Conservation (phyloP, 2,797 vertebrate species). For the Acanthurus leucopareius region DNA sequence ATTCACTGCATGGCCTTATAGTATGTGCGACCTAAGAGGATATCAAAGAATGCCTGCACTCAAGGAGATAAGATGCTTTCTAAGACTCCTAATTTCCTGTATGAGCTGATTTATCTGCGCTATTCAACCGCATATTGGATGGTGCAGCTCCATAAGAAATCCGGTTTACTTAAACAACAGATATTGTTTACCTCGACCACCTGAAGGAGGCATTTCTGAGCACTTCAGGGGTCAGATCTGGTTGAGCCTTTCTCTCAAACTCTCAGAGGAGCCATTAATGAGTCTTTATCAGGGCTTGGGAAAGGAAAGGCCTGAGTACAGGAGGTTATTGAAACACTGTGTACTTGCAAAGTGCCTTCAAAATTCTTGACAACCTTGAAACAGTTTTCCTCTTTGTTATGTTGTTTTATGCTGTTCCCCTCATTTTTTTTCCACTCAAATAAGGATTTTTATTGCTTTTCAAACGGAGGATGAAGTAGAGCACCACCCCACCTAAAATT, state of each 20-base stretch:
- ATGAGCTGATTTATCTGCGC: slow-evolving; percentile 61
- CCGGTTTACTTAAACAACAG: slow-evolving; percentile 47
- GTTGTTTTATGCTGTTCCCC: slow-evolving; percentile 54
- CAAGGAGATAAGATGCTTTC: slow-evolving; percentile 76
- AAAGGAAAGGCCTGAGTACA: slow-evolving; percentile 63
- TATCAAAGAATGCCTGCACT: slow-evolving; percentile 62
- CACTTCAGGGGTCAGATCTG: slow-evolving; percentile 58
- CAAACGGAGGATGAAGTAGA: slow-evolving; percentile 48
- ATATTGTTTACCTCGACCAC: slow-evolving; percentile 72
- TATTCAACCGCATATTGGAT: slow-evolving; percentile 45
- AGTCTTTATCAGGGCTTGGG: slow-evolving; percentile 54
- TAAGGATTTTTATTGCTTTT: slow-evolving; percentile 55
- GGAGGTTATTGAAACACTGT: slow-evolving; percentile 52
- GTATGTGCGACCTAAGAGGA: slow-evolving; percentile 61
- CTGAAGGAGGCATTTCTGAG: slow-evolving; percentile 64
- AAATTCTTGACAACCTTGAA: slow-evolving; percentile 59
- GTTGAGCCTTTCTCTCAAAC: slow-evolving; percentile 58
- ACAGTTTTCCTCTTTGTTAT: slow-evolving; percentile 63
- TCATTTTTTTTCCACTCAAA: slow-evolving; percentile 31
- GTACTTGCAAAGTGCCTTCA: slow-evolving; percentile 40
- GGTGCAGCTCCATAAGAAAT: slow-evolving; percentile 49
- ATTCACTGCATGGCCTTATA: slow-evolving; percentile 37
- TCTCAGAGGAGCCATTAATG: slow-evolving; percentile 58
- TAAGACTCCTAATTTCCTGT: slow-evolving; percentile 52
- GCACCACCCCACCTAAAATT: slow-evolving; percentile 40